Evolutionary conservation across 2,113 vertebrate species (phyloP).

Genomic region (Astatotilapia flaviijosephi): DNA sequence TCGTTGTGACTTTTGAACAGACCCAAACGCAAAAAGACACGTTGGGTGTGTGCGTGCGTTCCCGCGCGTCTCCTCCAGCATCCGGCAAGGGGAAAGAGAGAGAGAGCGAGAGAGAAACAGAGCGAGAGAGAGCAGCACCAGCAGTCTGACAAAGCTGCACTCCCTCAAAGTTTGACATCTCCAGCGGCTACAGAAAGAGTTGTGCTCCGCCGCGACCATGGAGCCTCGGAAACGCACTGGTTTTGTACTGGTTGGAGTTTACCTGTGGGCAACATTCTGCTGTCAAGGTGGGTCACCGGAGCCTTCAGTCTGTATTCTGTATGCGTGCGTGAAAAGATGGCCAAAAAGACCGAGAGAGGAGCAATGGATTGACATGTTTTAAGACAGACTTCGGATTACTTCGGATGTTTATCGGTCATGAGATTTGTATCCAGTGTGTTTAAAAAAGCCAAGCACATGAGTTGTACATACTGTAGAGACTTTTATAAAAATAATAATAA

Average conservation of each 20-base stretch:
- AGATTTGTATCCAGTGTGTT: neutral
- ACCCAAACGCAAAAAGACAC: neutral
- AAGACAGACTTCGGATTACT: neutral
- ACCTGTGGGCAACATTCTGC: conserved; percentile 62
- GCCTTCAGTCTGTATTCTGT: neutral
- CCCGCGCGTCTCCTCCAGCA: neutral
- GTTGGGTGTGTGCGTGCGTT: neutral
- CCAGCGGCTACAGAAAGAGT: neutral
- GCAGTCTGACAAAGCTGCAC: neutral
- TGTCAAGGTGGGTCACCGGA: conserved; percentile 59
- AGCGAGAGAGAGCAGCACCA: neutral
- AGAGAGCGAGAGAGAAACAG: neutral
- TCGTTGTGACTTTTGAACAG: conserved; percentile 17
- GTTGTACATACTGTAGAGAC: neutral
- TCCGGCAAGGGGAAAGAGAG: neutral
- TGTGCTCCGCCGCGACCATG: conserved; percentile 41
- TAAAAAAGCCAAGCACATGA: neutral
- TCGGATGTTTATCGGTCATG: neutral
- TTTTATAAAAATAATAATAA: neutral
- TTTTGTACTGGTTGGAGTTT: conserved; percentile 44
- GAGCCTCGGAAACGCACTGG: conserved; percentile 34
- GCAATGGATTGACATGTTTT: neutral
- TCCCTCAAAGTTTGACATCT: conserved; percentile 40
- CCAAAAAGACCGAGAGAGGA: neutral
- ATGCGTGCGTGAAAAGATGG: neutral